A percentile compares a stretch with the other conserved stretches of the same genome.
phyloP scores from a whole-genome alignment of 2,888 invertebrate genomes.

The Clunio marinus region DNA sequence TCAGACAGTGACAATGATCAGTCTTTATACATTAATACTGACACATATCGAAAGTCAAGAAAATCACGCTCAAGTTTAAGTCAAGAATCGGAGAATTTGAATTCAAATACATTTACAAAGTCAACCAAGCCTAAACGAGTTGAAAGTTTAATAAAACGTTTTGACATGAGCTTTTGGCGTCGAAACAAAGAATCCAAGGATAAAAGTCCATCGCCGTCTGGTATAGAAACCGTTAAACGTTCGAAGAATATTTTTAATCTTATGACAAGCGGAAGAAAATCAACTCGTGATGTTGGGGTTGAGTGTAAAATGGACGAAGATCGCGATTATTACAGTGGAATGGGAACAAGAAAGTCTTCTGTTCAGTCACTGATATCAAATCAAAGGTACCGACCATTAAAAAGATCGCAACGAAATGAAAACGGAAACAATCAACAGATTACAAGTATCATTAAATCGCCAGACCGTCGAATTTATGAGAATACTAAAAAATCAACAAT shows the following conservation, averaged over 20 bases:
- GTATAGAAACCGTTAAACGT: slow-evolving; percentile 15
- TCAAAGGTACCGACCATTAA: background rate
- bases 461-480: slow-evolving; percentile 10
- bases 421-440: slow-evolving; percentile 19
- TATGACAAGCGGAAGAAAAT: slow-evolving; percentile 10
- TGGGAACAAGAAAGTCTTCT: slow-evolving; percentile 22
- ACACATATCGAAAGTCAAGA: slow-evolving; percentile 28
- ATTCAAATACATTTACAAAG: slow-evolving; percentile 32
- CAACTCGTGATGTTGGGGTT: slow-evolving; percentile 28
- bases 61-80: slow-evolving; percentile 22
- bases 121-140: slow-evolving; percentile 32
- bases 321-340: slow-evolving; percentile 28
- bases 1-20: slow-evolving; percentile 7
- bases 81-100: slow-evolving; percentile 29
- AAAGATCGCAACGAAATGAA: slow-evolving; percentile 1
- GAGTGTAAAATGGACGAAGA: slow-evolving; percentile 36
- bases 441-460: slow-evolving; percentile 14
- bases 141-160: slow-evolving; percentile 31
- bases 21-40: slow-evolving; percentile 30
- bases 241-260: slow-evolving; percentile 34
- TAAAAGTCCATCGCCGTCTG: slow-evolving; percentile 29
- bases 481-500: slow-evolving; percentile 13
- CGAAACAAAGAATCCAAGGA: slow-evolving; percentile 20
- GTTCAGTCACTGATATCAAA: background rate
- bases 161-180: slow-evolving; percentile 35